Base-by-base conservation (phyloP, 2,888 invertebrate genomes). In the Bimastos eiseni region DNA sequence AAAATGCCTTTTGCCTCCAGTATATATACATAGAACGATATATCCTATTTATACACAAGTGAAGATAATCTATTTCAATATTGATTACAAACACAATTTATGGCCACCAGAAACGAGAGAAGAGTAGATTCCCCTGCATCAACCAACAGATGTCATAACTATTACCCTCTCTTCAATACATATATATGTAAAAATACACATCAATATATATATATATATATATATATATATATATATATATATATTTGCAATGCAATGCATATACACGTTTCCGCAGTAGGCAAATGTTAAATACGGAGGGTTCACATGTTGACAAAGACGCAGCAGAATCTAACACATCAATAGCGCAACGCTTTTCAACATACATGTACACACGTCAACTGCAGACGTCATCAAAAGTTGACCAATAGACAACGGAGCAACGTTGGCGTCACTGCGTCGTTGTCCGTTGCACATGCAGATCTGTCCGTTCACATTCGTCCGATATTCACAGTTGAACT, bases 131-230 rank as follows among this genome's bases (percentile, higher is more conserved):
- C 41, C 17, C 15, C 41, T 13, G 41, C 17, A 17, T 41, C 41
- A 41, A 86, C 1, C 19, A 36, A 86, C 86, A 86, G 34, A 34
- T 34, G 34, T 86, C 34, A 86, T n/a, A 86, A 86, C 19, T 17
- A 36, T 86, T n/a, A 34, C 86, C 86, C 86, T 37, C 86, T 19
- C 86, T 86, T 21, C 8, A n/a, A n/a, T n/a, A n/a, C n/a, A n/a
- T n/a, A n/a, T n/a, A n/a, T n/a, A n/a, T n/a, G n/a, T n/a, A n/a
- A n/a, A n/a, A n/a, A n/a, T n/a, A n/a, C n/a, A n/a, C n/a, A n/a
- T n/a, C n/a, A n/a, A 84, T 90, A 84, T 83, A 90, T 83, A 90
- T 84, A 84, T 90, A 83, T 90, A 90, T 38, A 86, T 86, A 30
- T 83, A 83, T 83, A 17, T 34, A 33, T 90, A 84, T 83, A 90